These are phyloP conservation scores for Eupsilia transversa DNA, from an alignment of 2,888 invertebrate genomes.

Conservation along the genomic window DNA sequence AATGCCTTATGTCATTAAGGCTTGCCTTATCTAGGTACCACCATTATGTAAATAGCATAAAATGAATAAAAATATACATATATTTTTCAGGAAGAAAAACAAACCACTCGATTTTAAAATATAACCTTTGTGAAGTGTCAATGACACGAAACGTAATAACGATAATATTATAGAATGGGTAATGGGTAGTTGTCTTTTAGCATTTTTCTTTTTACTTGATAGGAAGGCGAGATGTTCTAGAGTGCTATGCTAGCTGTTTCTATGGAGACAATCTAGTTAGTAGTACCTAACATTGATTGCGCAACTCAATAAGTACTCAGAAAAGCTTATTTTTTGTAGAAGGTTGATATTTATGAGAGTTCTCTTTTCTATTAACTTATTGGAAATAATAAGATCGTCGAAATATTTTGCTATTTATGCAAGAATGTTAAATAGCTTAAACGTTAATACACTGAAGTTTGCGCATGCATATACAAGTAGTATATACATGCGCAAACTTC, in stretches of 20 bases:
- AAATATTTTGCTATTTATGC: neutral
- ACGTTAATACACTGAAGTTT: neutral
- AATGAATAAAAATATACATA: neutral
- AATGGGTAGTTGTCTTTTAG: slow-evolving; percentile 2
- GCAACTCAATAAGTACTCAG: slow-evolving; percentile 13
- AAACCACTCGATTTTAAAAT: slow-evolving; percentile 25
- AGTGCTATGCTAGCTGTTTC: neutral
- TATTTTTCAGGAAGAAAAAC: neutral
- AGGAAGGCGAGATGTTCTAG: slow-evolving; percentile 12
- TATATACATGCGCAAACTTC: slow-evolving; percentile 1
- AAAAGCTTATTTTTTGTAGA: neutral
- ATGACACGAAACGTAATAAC: slow-evolving; percentile 19
- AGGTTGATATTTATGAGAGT: neutral
- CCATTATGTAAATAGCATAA: neutral
- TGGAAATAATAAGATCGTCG: neutral
- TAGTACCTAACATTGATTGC: slow-evolving; percentile 13
- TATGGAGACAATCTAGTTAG: slow-evolving; percentile 6
- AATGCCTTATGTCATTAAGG: slow-evolving; percentile 8
- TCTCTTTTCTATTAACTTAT: neutral
- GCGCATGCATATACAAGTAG: too few species aligned
- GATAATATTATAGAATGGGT: slow-evolving; percentile 18
- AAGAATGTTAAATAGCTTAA: neutral
- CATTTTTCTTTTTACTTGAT: slow-evolving; percentile 13
- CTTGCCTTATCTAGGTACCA: slow-evolving; percentile 4
- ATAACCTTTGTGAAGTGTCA: slow-evolving; percentile 4